A percentile compares a stretch with the other conserved stretches of the same genome.
These are phyloP conservation scores for Orius laevigatus DNA, from an alignment of 1,140 invertebrate genomes.

Conservation along the genomic window DNA sequence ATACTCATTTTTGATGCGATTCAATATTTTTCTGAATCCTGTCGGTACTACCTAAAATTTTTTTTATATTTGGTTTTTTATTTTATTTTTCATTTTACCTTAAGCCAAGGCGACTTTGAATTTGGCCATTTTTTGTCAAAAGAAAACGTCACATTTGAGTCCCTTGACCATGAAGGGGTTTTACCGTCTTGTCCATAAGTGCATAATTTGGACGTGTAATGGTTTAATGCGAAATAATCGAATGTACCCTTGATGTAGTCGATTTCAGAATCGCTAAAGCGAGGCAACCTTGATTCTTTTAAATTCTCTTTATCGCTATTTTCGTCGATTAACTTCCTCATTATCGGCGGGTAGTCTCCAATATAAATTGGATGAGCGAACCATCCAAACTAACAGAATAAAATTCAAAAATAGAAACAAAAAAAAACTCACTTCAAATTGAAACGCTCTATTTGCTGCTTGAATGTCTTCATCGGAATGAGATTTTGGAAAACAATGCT, in stretches of 20 bases:
- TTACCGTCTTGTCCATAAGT: not conserved
- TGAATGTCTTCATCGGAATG: conserved; percentile 26
- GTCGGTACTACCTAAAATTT: conserved; percentile 32
- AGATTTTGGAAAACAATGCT: conserved; percentile 30
- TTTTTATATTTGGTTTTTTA: not conserved
- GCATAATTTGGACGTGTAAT: conserved; percentile 10
- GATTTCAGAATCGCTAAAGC: not conserved
- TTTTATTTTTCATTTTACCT: conserved; percentile 4
- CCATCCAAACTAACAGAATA: conserved; percentile 30
- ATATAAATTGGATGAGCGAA: conserved; percentile 43
- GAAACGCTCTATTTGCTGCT: conserved; percentile 29
- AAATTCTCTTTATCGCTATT: conserved; percentile 35
- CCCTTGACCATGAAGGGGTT: conserved; percentile 1
- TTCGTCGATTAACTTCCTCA: conserved; percentile 35
- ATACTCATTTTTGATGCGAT: conserved; percentile 36
- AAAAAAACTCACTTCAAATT: conserved; percentile 27
- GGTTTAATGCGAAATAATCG: conserved; percentile 14
- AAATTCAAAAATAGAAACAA: not conserved
- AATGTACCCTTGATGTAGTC: not conserved
- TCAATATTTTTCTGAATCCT: conserved; percentile 38
- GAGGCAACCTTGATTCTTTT: not conserved
- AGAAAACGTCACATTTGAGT: not conserved
- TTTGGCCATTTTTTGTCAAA: not conserved
- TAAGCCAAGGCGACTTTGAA: conserved; percentile 3
- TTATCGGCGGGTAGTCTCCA: conserved; percentile 43